These are phyloP conservation scores for Hetaerina titia DNA, from an alignment of 2,888 invertebrate species.

Conservation along the genomic window DNA sequence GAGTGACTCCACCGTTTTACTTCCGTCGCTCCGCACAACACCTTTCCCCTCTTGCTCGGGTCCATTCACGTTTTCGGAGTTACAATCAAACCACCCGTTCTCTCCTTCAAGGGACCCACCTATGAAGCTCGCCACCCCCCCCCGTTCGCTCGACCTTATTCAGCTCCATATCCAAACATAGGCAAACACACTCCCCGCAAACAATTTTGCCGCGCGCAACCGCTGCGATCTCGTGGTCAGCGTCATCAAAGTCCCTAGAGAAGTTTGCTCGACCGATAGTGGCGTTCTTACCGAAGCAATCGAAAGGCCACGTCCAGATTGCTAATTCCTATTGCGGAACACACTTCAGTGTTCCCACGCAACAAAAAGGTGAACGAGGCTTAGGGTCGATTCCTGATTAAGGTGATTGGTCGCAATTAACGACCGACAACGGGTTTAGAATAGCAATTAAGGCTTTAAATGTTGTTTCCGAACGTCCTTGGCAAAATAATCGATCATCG, in stretches of 20 bases:
- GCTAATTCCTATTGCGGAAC: too few species aligned
- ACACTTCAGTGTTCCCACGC: too few species aligned
- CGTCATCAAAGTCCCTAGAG: neutral
- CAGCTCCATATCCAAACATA: neutral
- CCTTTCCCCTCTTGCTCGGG: neutral
- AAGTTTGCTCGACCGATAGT: neutral
- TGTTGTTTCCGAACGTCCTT: too few species aligned
- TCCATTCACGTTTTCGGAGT: constrained; percentile 40
- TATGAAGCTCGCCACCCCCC: neutral
- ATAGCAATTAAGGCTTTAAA: too few species aligned
- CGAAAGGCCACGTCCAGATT: too few species aligned
- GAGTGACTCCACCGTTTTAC: neutral
- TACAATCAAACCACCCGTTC: neutral
- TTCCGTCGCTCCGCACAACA: neutral
- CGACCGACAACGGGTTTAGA: too few species aligned
- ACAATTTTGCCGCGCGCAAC: neutral
- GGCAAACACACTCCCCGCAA: neutral
- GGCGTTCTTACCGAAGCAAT: too few species aligned
- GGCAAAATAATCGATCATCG: too few species aligned
- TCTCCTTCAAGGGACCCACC: neutral
- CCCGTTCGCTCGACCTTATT: neutral
- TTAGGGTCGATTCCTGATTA: too few species aligned
- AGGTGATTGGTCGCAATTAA: too few species aligned
- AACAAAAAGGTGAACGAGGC: too few species aligned
- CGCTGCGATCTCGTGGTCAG: neutral